These are phyloP conservation scores for Ditylenchus dipsaci DNA, from an alignment of 1,140 invertebrate species.

Conservation along the genomic window DNA sequence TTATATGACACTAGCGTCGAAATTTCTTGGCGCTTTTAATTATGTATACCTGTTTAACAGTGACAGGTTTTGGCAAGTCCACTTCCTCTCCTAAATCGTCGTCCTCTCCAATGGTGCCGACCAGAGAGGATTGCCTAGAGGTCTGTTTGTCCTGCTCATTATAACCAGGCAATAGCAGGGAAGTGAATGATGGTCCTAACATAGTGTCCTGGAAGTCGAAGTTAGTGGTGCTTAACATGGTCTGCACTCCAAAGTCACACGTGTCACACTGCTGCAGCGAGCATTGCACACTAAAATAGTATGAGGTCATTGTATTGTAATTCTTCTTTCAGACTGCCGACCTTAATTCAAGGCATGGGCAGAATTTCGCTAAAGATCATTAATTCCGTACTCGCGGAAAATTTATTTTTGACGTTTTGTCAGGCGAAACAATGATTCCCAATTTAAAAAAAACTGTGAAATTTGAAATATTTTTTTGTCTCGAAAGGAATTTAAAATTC, in stretches of 20 bases:
- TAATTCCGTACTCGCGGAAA: too few relatives aligned
- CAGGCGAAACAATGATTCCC: too few relatives aligned
- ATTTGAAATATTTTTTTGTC: too few relatives aligned
- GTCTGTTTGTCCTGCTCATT: neutral
- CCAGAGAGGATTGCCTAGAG: neutral
- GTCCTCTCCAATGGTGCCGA: neutral
- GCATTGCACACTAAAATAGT: conserved; percentile 28
- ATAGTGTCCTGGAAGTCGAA: neutral
- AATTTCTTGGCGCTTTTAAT: too few relatives aligned
- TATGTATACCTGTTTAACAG: too few relatives aligned
- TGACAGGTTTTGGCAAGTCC: neutral
- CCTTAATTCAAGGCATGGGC: too few relatives aligned
- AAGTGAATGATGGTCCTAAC: neutral
- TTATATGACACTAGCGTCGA: too few relatives aligned
- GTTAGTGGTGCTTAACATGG: neutral
- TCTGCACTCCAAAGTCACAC: conserved; percentile 18
- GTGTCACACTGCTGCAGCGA: conserved; percentile 14
- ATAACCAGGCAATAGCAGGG: neutral
- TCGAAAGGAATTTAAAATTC: too few relatives aligned
- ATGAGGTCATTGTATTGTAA: neutral
- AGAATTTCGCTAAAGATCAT: too few relatives aligned
- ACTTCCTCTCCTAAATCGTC: neutral
- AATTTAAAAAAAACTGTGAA: too few relatives aligned
- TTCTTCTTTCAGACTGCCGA: too few relatives aligned
- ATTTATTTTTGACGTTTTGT: too few relatives aligned